A percentile compares a stretch with the other conserved stretches of the same genome.
phyloP scores from a whole-genome alignment of 2,113 vertebrate genomes.

The Pangasianodon hypophthalmus region DNA sequence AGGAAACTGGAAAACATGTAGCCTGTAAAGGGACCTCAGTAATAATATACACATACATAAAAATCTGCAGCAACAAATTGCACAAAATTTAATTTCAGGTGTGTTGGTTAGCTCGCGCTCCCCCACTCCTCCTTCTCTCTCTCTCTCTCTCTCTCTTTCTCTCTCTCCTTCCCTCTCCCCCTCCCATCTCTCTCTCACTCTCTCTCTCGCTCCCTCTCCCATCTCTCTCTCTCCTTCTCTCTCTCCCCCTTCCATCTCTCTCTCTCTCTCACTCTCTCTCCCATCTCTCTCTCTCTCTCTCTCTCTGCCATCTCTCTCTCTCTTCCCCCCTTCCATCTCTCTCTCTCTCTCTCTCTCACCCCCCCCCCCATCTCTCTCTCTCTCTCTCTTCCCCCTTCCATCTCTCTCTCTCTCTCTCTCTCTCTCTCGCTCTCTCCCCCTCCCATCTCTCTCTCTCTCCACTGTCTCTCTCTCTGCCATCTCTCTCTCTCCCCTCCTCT shows the following conservation, averaged over 20 bases:
- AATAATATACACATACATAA: conserved; percentile 10
- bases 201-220: neutral
- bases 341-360: conserved; percentile 51
- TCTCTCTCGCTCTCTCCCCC: conserved; percentile 25
- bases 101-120: conserved; percentile 45
- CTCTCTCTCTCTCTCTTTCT: conserved; percentile 56
- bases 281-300: conserved; percentile 49
- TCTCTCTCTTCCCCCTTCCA: too few relatives aligned
- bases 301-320: conserved; percentile 68
- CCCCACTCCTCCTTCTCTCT: conserved; percentile 21
- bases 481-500: conserved; percentile 51
- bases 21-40: neutral
- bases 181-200: conserved; percentile 47
- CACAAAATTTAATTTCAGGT: neutral
- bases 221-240: too few relatives aligned
- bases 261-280: too few relatives aligned
- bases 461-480: conserved; percentile 53
- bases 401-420: too few relatives aligned
- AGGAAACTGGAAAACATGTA: conserved; percentile 46
- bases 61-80: conserved; percentile 35
- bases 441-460: conserved; percentile 28
- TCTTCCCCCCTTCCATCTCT: conserved; percentile 44
- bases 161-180: conserved; percentile 52
- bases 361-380: too few relatives aligned
- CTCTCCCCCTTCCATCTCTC: too few relatives aligned